These are phyloP conservation scores for Oscheius onirici DNA, from an alignment of 2,888 invertebrate genomes.

Conservation along the genomic window DNA sequence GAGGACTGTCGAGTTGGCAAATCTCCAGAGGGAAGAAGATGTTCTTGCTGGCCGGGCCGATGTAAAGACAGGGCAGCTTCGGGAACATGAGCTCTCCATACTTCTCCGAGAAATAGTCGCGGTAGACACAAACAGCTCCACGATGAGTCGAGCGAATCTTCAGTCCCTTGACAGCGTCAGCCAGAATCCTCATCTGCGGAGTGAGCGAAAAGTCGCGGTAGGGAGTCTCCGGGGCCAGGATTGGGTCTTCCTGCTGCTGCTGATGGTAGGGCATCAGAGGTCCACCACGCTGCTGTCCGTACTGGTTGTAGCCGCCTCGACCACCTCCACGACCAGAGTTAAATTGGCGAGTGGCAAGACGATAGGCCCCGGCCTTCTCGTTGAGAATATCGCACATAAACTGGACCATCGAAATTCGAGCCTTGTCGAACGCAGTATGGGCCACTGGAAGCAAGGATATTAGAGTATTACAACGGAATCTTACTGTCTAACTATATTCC, in stretches of 20 bases:
- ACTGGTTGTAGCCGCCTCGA: not conserved
- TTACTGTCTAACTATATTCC: no score
- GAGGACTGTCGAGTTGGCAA: slow-evolving; percentile 60
- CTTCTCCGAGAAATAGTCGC: slow-evolving; percentile 62
- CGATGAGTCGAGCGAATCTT: slow-evolving; percentile 61
- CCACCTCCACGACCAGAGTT: slow-evolving; percentile 6
- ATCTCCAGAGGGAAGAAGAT: slow-evolving; percentile 68
- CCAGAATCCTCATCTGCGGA: slow-evolving; percentile 47
- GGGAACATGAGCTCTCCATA: slow-evolving; percentile 60
- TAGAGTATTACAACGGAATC: no score
- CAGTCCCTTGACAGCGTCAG: slow-evolving; percentile 61
- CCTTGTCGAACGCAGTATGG: slow-evolving; percentile 67
- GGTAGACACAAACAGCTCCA: slow-evolving; percentile 63
- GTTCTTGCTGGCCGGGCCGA: slow-evolving; percentile 62
- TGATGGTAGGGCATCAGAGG: no score
- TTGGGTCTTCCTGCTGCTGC: not conserved
- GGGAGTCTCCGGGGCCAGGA: slow-evolving; percentile 41
- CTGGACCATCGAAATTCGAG: slow-evolving; percentile 59
- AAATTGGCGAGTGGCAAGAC: slow-evolving; percentile 5
- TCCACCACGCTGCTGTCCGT: not conserved
- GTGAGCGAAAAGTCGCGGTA: slow-evolving; percentile 51
- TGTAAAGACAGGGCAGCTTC: slow-evolving; percentile 66
- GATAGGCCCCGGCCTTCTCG: slow-evolving; percentile 41
- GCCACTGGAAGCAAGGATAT: slow-evolving; percentile 52
- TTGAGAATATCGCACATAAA: slow-evolving; percentile 67